phyloP scores from a whole-genome alignment of 35 echinoderm and acorn worm species.

The Patiria miniata region DNA sequence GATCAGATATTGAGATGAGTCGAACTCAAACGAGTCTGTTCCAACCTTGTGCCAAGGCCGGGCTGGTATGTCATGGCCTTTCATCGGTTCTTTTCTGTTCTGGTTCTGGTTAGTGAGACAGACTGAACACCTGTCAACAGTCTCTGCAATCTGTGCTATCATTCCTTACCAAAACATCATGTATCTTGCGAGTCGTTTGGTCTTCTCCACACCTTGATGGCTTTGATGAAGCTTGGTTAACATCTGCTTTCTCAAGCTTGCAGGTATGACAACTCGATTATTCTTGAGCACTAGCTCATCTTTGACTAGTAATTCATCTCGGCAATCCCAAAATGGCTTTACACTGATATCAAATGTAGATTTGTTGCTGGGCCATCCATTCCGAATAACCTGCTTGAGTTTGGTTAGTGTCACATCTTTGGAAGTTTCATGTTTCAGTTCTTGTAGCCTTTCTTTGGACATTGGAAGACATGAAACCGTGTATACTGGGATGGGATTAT shows the following conservation, averaged over 20 bases:
- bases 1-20: constrained; percentile 37
- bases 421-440: constrained; percentile 35
- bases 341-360: constrained; percentile 24
- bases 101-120: constrained; percentile 32
- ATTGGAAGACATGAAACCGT: constrained; percentile 40
- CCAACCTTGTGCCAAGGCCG: constrained; percentile 61
- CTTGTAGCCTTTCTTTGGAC: constrained; percentile 36
- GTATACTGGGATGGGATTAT: not conserved
- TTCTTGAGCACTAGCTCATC: constrained; percentile 36
- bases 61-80: constrained; percentile 38
- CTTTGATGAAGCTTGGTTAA: constrained; percentile 53
- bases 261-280: constrained; percentile 43
- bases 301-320: not conserved
- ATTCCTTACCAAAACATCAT: constrained; percentile 61
- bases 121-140: constrained; percentile 28
- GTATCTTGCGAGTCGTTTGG: constrained; percentile 54
- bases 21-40: constrained; percentile 50
- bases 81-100: constrained; percentile 60
- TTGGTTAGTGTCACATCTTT: constrained; percentile 8
- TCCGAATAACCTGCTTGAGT: constrained; percentile 21
- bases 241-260: constrained; percentile 7
- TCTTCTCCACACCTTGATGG: constrained; percentile 65
- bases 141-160: constrained; percentile 37
- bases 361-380: constrained; percentile 35
- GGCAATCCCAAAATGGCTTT: constrained; percentile 7